Base-by-base conservation (phyloP, 2,888 invertebrate genomes). In the Theretra japonica region DNA sequence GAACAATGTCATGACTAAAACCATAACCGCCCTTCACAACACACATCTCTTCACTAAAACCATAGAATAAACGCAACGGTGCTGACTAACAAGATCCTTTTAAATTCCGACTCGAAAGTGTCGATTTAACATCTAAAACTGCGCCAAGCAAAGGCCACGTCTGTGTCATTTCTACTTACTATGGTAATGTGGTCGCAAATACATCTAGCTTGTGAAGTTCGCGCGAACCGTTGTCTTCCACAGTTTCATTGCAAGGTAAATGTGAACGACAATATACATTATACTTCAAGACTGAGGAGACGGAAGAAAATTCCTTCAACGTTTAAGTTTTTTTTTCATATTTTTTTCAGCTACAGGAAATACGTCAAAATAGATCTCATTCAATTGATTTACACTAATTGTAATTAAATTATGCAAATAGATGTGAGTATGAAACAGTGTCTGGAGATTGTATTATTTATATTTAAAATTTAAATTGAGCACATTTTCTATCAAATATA, bases 91-190 rank as follows among this genome's bases (percentile, higher is more conserved):
- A 41, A 62, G n/a, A 11, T 41, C 4, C 21, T 62, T 62, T 62
- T 41, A 48, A 65, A 23, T 65, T 23, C 48, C 48, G 65, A 48
- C 65, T 65, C 23, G 48, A 23, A 48, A 65, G 41, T 23, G 65
- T 48, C 48, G 65, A 65, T 17, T 41, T 65, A 21, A 41, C 62
- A 65, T 65, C 65, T 65, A 23, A 23, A 48, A 65, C 41, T 48
- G 65, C 48, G 23, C 41, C 41, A 65, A 65, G 11, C 65, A 15
- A 41, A 23, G 48, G 65, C 41, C 65, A 48, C 41, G 65, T 65
- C 65, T 65, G 48, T 23, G 15, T 65, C 65, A 65, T 65, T 62
- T 48, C 65, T 65, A 48, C 65, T 65, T 65, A 65, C 65, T 48
- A 65, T 65, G 65, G 65, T 65, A 65, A 65, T 65, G 23, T 21